Conservation (phyloP, 2,113 vertebrate species). For the Petrocephalus zakoni region DNA sequence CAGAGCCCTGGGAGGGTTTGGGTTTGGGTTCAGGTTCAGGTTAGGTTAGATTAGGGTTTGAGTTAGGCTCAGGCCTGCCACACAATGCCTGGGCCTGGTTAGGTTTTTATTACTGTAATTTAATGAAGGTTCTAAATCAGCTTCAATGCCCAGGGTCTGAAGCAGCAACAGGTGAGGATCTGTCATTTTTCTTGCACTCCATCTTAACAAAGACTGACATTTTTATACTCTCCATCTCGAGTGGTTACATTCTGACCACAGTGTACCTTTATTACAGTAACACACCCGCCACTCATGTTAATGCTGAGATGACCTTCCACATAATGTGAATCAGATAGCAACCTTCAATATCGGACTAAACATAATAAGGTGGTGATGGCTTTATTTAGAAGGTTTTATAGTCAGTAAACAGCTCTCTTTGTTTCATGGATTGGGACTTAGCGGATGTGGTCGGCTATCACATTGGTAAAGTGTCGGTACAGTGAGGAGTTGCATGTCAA, state of each 20-base stretch:
- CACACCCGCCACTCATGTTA: background rate
- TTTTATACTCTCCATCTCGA: background rate
- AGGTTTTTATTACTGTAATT: background rate
- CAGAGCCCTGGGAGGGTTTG: background rate
- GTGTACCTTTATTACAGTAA: background rate
- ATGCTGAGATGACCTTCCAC: background rate
- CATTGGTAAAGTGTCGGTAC: background rate
- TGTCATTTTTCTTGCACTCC: background rate
- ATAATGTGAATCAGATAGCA: background rate
- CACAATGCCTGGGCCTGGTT: background rate
- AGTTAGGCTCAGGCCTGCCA: background rate
- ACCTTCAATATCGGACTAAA: background rate
- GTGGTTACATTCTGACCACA: background rate
- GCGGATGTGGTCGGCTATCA: background rate
- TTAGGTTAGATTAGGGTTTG: background rate
- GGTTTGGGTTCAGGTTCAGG: background rate
- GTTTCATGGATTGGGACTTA: background rate
- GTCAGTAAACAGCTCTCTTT: background rate
- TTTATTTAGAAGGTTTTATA: background rate
- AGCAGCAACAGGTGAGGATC: background rate
- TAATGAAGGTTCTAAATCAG: background rate
- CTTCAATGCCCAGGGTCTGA: background rate
- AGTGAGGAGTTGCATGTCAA: background rate
- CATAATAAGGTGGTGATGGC: background rate
- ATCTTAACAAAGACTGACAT: background rate